These are phyloP conservation scores for Dendrolimus kikuchii DNA, from an alignment of 1,140 invertebrate species.

Conservation along the genomic window DNA sequence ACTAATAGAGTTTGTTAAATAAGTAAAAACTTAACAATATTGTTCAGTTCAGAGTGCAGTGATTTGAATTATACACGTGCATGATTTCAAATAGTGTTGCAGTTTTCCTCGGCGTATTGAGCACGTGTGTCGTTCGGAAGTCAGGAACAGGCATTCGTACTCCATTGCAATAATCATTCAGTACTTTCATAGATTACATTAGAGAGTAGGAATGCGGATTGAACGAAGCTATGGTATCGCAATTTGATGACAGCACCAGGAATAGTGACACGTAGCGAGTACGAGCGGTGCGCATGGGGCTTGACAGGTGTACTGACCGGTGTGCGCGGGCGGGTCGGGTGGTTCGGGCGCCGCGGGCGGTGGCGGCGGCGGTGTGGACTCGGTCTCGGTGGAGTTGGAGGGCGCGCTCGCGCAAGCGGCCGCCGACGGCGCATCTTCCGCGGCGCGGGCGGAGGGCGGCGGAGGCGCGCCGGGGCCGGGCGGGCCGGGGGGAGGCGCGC, in stretches of 20 bases:
- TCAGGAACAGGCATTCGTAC: too few relatives aligned
- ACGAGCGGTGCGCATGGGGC: conserved; percentile 5
- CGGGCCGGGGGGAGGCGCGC: conserved; percentile 60
- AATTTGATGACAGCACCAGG: not conserved
- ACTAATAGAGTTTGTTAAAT: too few relatives aligned
- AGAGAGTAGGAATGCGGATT: not conserved
- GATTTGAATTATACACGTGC: too few relatives aligned
- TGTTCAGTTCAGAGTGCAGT: too few relatives aligned
- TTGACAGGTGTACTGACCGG: conserved; percentile 42
- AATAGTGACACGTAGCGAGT: conserved; percentile 3
- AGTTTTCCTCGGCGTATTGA: too few relatives aligned
- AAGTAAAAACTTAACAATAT: too few relatives aligned
- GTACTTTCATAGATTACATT: too few relatives aligned
- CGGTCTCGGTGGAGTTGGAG: conserved; percentile 48
- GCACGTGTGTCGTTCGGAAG: too few relatives aligned
- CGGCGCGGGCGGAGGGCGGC: conserved; percentile 47
- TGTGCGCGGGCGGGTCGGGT: conserved; percentile 35
- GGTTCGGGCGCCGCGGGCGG: conserved; percentile 24
- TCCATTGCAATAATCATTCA: too few relatives aligned
- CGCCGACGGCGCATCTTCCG: conserved; percentile 58
- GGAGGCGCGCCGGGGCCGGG: conserved; percentile 33
- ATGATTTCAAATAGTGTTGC: too few relatives aligned
- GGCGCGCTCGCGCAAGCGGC: conserved; percentile 53
- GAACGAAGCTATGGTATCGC: not conserved
- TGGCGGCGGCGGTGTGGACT: conserved; percentile 25